These are phyloP conservation scores for Saturnia japonica DNA, from an alignment of 2,888 invertebrate species.

Conservation along the genomic window DNA sequence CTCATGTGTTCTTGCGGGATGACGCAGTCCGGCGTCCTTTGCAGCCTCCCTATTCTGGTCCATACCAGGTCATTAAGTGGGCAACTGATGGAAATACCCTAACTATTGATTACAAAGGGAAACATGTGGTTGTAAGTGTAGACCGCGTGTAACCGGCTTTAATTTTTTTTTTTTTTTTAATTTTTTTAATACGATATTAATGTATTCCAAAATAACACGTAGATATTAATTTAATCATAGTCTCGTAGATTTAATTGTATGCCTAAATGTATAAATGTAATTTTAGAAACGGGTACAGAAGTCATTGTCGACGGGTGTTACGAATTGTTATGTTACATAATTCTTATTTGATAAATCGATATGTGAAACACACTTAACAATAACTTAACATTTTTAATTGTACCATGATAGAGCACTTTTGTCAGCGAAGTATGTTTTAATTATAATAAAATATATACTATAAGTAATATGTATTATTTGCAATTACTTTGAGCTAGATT, in stretches of 20 bases:
- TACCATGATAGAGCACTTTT: not conserved
- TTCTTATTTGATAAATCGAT: conserved; percentile 17
- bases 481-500: not conserved
- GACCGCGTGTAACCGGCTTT: no score
- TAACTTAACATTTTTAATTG: conserved; percentile 8
- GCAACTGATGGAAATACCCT: no score
- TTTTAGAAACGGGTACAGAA: not conserved
- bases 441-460: not conserved
- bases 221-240: no score
- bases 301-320: conserved; percentile 18
- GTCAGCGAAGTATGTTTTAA: not conserved
- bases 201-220: not conserved
- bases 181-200: not conserved
- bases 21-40: no score
- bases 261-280: not conserved
- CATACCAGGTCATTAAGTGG: no score
- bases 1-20: no score
- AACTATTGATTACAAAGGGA: no score
- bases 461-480: not conserved
- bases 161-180: no score
- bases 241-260: not conserved
- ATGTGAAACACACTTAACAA: conserved; percentile 12
- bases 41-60: no score
- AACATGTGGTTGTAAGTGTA: no score
- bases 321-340: conserved; percentile 5